A percentile compares a stretch with the other conserved stretches of the same genome.
Evolutionary conservation across 1,140 invertebrate species (phyloP).

Genomic region (Penaeus chinensis): DNA sequence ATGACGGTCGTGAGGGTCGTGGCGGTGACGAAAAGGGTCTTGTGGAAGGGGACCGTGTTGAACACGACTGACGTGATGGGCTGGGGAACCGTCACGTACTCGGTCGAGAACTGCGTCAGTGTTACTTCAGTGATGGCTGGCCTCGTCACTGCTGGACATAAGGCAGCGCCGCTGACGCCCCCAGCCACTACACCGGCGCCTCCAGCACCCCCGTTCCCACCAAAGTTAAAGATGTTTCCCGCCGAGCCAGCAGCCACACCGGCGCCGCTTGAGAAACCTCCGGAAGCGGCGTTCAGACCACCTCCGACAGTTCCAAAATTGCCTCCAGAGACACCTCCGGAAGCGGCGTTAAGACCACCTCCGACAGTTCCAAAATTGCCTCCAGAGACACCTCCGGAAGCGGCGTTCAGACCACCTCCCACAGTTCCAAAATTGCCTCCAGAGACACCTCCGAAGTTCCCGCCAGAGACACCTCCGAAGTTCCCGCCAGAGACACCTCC

Average conservation of each 20-base stretch:
- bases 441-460: background rate
- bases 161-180: background rate
- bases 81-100: conserved; percentile 39
- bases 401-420: background rate
- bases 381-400: background rate
- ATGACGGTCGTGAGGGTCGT: background rate
- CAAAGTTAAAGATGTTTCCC: background rate
- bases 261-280: background rate
- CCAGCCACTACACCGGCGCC: background rate
- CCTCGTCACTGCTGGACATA: background rate
- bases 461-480: background rate
- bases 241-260: background rate
- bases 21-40: conserved; percentile 19
- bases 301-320: background rate
- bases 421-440: background rate
- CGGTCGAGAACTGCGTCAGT: conserved; percentile 18
- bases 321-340: background rate
- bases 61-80: background rate
- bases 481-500: no score
- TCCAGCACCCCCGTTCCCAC: background rate
- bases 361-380: background rate
- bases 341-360: background rate
- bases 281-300: no score
- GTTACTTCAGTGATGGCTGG: conserved; percentile 30
- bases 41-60: conserved; percentile 1